These are phyloP conservation scores for Leucania comma DNA, from an alignment of 2,888 invertebrate genomes.

Conservation along the genomic window DNA sequence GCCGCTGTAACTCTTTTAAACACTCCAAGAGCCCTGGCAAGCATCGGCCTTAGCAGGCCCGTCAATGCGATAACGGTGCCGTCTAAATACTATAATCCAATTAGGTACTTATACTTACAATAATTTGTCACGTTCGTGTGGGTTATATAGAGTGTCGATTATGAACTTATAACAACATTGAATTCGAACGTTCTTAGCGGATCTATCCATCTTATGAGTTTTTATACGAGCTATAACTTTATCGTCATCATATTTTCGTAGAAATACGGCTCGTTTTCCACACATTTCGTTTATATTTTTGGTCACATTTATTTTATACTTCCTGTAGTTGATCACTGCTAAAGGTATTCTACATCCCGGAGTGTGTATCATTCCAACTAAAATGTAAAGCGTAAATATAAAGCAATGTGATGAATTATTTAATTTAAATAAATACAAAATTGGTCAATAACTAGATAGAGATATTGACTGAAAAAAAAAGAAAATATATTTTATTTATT, in stretches of 20 bases:
- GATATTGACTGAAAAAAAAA: no score
- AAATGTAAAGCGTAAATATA: no score
- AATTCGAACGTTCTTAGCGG: slow-evolving; percentile 70
- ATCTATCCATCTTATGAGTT: slow-evolving; percentile 69
- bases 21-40: neutral
- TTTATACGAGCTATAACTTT: slow-evolving; percentile 76
- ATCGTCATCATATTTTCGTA: slow-evolving; percentile 73
- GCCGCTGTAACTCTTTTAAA: neutral
- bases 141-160: slow-evolving; percentile 53
- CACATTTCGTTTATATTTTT: slow-evolving; percentile 67
- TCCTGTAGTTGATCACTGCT: slow-evolving; percentile 71
- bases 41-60: neutral
- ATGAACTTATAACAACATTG: slow-evolving; percentile 82
- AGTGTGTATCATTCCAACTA: slow-evolving; percentile 77
- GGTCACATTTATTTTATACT: slow-evolving; percentile 53
- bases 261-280: slow-evolving; percentile 78
- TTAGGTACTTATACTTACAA: slow-evolving; percentile 39
- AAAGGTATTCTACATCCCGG: slow-evolving; percentile 83
- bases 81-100: no score
- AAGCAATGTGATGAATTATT: no score
- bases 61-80: neutral
- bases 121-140: slow-evolving; percentile 45
- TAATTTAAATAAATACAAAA: neutral
- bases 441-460: neutral
- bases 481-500: no score